phyloP scores from a whole-genome alignment of 1,140 invertebrate species.

The Hycleus phaleratus region DNA sequence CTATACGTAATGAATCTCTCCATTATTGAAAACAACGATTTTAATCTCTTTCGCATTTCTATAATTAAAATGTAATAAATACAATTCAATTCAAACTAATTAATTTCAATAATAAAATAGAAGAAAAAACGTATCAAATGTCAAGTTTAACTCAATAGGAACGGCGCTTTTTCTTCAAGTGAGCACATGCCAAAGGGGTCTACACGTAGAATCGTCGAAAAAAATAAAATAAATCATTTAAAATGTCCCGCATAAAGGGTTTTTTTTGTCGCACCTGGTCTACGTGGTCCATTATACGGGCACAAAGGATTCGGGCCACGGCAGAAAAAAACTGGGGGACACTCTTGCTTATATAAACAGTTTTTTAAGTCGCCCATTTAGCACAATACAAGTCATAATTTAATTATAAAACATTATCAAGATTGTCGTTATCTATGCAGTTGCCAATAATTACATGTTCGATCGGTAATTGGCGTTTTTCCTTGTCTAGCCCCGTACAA shows the following conservation, averaged over 20 bases:
- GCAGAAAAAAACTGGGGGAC: slow-evolving; percentile 8
- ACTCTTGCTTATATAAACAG: slow-evolving; percentile 12
- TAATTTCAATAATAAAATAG: slow-evolving; percentile 5
- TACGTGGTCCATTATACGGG: slow-evolving; percentile 11
- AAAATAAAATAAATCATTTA: slow-evolving; percentile 12
- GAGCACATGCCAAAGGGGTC: slow-evolving; percentile 15
- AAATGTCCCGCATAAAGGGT: slow-evolving; percentile 11
- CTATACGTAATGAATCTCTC: slow-evolving; percentile 13
- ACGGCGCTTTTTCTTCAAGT: neutral
- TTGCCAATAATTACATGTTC: too few species aligned
- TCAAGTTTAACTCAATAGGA: neutral
- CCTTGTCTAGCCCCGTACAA: too few species aligned
- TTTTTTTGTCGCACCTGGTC: slow-evolving; percentile 16
- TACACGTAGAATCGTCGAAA: too few species aligned
- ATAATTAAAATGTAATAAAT: too few species aligned
- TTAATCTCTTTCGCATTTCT: too few species aligned
- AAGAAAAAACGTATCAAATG: slow-evolving; percentile 6
- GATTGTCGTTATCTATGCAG: too few species aligned
- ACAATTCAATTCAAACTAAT: neutral
- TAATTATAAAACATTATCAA: too few species aligned
- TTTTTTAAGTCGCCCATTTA: slow-evolving; percentile 1
- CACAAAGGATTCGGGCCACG: slow-evolving; percentile 1
- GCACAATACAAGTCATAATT: neutral
- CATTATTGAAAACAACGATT: too few species aligned
- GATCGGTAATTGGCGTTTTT: too few species aligned